These are phyloP conservation scores for Fulmarus glacialis DNA, from an alignment of 2,113 vertebrate genomes.

Conservation along the genomic window DNA sequence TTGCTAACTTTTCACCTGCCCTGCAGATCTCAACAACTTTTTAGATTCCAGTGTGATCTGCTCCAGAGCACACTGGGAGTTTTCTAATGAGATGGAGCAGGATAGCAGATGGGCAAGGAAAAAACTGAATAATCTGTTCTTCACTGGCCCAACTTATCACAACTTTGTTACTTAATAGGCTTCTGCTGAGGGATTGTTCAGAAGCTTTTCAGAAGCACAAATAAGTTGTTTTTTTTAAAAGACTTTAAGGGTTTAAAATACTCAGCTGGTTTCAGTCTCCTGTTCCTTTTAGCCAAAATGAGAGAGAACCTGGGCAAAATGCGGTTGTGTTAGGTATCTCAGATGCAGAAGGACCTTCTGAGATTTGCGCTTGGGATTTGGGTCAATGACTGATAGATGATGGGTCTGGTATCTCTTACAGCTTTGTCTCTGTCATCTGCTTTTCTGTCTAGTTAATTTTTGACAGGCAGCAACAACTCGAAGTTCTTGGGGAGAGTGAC, in stretches of 20 bases:
- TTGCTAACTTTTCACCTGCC: neutral
- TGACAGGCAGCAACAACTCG: neutral
- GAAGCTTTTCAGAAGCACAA: neutral
- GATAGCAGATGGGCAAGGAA: neutral
- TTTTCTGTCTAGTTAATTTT: neutral
- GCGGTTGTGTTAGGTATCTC: neutral
- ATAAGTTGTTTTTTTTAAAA: neutral
- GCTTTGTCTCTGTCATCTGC: neutral
- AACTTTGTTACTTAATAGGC: neutral
- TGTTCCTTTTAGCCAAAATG: neutral
- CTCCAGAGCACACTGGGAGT: neutral
- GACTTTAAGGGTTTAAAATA: neutral
- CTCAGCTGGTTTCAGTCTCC: neutral
- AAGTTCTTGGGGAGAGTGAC: neutral
- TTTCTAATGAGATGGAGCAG: neutral
- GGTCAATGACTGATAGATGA: neutral
- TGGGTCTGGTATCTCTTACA: neutral
- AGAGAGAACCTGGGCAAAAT: neutral
- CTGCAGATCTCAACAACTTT: neutral
- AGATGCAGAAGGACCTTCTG: neutral
- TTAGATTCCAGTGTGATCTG: neutral
- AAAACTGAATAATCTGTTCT: neutral
- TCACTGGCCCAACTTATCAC: neutral
- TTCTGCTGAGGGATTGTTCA: neutral
- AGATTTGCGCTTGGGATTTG: accelerated